Base-by-base conservation (phyloP, 2,888 invertebrate genomes). In the Caenorhabditis becei region DNA sequence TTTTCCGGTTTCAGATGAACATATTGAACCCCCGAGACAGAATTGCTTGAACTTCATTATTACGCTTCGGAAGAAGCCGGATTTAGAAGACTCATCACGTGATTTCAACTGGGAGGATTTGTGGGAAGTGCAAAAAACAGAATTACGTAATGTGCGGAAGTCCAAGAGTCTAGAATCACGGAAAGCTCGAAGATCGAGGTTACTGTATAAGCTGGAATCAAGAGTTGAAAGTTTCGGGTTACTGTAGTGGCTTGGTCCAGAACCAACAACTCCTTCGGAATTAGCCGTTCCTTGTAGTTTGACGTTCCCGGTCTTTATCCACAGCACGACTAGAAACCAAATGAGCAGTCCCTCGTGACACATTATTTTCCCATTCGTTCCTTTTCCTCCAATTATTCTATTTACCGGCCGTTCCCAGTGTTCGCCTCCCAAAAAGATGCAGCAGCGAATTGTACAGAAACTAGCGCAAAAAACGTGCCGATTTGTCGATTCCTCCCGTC, bases 1-100 rank as follows among this genome's bases (percentile, higher is more conserved):
- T 37, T 53, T 37, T 35, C 41, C 54, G 66, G 54, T 66, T 47
- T 20, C 47, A 56, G 54, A 54, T 62, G 51, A 37, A 63, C 32
- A 49, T 51, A 26, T 63, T 63, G 37, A 14, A 41, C 32, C 66
- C 44, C 47, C 10, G n/a, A 47, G 47, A 47, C 47, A 5, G 47
- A n/a, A 47, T 18, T 47, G 10, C 18, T 47, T 47, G 47, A 47
- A 47, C 47, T 47, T 18, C 18, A 47, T 47, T 41, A 41, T 14
- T 47, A 41, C 7, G 32, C 41, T 41, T 41, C 16, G 2, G 8
- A 41, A 14, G 47, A 47, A 47, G 47, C 47, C 47, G 47, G 47
- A 47, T 47, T 47, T 47, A 47, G 47, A 47, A 18, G 5, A 18
- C 5, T n/a, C 47, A n/a, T n/a, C 47, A 47, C 47, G 47, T 47